A percentile compares a stretch with the other conserved stretches of the same genome.
Evolutionary conservation across 2,888 invertebrate species (phyloP).

Genomic region (Rhorus exstirpatorius): DNA sequence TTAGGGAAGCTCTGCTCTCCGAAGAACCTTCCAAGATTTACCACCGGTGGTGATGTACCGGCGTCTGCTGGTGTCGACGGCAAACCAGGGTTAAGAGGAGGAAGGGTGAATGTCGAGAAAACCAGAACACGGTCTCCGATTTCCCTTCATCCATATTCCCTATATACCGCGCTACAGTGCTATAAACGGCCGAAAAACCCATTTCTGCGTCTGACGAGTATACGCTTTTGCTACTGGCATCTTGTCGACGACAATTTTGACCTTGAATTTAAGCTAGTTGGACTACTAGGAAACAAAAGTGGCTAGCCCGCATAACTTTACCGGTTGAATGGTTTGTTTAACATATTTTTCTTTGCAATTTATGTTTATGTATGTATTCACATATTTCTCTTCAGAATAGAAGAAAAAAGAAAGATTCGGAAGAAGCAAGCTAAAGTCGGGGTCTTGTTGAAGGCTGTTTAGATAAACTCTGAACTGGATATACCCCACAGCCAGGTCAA

Average conservation of each 20-base stretch:
- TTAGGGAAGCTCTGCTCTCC: slow-evolving; percentile 5
- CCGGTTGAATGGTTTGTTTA: too few relatives aligned
- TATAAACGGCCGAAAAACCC: slow-evolving; percentile 16
- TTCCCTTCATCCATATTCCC: slow-evolving; percentile 23
- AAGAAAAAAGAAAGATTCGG: background rate
- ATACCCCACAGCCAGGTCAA: background rate
- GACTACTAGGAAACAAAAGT: too few relatives aligned
- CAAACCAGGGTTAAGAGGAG: slow-evolving; percentile 16
- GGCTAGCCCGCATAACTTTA: too few relatives aligned
- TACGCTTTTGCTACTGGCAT: slow-evolving; percentile 41
- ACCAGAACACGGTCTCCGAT: slow-evolving; percentile 34
- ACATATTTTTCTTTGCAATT: background rate
- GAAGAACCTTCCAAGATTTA: slow-evolving; percentile 1
- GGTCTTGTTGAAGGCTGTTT: background rate
- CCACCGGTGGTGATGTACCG: slow-evolving; percentile 10
- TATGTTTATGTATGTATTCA: background rate
- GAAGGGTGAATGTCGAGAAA: slow-evolving; percentile 12
- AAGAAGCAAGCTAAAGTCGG: background rate
- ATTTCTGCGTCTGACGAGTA: slow-evolving; percentile 46
- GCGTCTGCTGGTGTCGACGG: slow-evolving; percentile 21
- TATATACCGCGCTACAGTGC: too few relatives aligned
- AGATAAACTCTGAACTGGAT: slow-evolving; percentile 27
- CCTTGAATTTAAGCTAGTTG: background rate
- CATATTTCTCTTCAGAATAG: slow-evolving; percentile 12
- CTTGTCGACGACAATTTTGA: background rate